Percentiles rank a stretch among this genome's conserved stretches.
These are phyloP conservation scores for Sceliomorpha sp. DNA, from an alignment of 2,888 invertebrate genomes.

Conservation along the genomic window DNA sequence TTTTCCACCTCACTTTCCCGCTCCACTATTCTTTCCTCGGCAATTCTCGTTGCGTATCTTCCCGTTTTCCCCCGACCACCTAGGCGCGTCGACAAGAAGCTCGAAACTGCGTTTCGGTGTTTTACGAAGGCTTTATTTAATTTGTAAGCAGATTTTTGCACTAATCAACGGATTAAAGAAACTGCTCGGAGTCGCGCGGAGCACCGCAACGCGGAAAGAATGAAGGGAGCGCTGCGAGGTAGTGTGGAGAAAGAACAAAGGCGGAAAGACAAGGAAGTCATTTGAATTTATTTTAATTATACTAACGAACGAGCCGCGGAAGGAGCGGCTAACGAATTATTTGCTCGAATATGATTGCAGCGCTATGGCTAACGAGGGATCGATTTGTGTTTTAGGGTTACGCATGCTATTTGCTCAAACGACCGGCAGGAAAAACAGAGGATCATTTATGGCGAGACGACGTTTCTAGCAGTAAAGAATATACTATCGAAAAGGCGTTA, in stretches of 20 bases:
- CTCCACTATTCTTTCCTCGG: slow-evolving; percentile 51
- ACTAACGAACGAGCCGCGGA: slow-evolving; percentile 76
- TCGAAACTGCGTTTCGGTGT: slow-evolving; percentile 60
- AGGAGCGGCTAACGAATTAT: slow-evolving; percentile 78
- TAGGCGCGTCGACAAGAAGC: slow-evolving; percentile 42
- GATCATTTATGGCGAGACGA: not conserved
- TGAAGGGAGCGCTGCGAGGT: slow-evolving; percentile 33
- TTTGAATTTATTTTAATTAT: slow-evolving; percentile 81
- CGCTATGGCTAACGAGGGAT: slow-evolving; percentile 74
- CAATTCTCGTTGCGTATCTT: slow-evolving; percentile 39
- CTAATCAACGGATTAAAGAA: slow-evolving; percentile 79
- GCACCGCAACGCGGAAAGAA: slow-evolving; percentile 33
- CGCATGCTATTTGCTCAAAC: slow-evolving; percentile 36
- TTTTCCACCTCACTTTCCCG: slow-evolving; percentile 55
- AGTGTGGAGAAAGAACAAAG: slow-evolving; percentile 59
- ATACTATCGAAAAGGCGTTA: too few relatives aligned
- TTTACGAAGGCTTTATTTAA: slow-evolving; percentile 75
- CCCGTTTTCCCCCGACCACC: slow-evolving; percentile 23
- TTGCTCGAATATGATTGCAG: slow-evolving; percentile 78
- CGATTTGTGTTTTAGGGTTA: slow-evolving; percentile 60
- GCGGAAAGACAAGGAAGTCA: slow-evolving; percentile 75
- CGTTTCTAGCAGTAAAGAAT: too few relatives aligned
- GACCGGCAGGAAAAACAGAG: slow-evolving; percentile 9
- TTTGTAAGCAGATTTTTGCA: slow-evolving; percentile 80
- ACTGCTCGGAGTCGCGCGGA: slow-evolving; percentile 48